Conservation (phyloP, 1,140 invertebrate species). For the Scylla paramamosain region DNA sequence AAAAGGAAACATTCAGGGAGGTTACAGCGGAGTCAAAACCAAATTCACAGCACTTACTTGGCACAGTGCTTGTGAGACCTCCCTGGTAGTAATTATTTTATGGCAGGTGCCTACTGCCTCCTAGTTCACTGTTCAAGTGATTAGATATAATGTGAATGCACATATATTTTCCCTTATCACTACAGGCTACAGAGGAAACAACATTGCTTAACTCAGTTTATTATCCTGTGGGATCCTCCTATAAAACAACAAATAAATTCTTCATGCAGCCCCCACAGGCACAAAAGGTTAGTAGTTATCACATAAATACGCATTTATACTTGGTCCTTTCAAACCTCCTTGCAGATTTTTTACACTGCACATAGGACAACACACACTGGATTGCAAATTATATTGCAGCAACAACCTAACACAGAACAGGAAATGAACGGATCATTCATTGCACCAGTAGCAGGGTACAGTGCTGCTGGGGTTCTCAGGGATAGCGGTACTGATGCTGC, state of each 20-base stretch:
- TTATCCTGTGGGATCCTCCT: not conserved
- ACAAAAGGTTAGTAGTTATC: not conserved
- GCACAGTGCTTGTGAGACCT: no score
- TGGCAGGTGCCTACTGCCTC: no score
- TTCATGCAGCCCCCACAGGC: not conserved
- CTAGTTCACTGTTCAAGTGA: no score
- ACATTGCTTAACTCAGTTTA: not conserved
- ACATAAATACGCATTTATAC: not conserved
- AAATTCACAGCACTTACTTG: no score
- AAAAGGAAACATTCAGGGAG: no score
- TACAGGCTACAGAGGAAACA: not conserved
- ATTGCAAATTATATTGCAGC: not conserved
- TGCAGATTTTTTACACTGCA: not conserved
- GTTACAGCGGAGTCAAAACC: no score
- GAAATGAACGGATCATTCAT: not conserved
- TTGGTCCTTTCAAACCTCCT: not conserved
- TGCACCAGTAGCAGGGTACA: not conserved
- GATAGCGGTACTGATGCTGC: constrained; percentile 59
- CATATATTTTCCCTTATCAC: not conserved
- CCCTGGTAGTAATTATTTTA: no score
- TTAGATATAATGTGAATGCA: not conserved
- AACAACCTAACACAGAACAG: not conserved
- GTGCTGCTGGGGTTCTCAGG: not conserved
- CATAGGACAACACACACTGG: not conserved
- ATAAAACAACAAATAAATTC: not conserved